Evolutionary conservation across 2,113 vertebrate species (phyloP).

Genomic region (Stegostoma tigrinum): DNA sequence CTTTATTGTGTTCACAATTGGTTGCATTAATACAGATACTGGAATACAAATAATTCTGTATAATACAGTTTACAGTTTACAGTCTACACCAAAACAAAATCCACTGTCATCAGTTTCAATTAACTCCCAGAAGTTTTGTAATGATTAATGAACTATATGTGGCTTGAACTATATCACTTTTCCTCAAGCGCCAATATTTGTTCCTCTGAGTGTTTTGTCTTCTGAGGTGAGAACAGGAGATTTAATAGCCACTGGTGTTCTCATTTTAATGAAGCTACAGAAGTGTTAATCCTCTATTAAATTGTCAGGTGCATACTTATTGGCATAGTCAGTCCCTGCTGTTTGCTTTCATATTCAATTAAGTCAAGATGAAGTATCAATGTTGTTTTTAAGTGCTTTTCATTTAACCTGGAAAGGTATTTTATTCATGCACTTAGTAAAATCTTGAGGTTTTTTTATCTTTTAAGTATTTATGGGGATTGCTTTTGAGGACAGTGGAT

Average conservation of each 20-base stretch:
- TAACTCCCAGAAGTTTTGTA: conserved; percentile 3
- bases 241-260: background rate
- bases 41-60: background rate
- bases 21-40: background rate
- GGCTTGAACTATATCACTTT: conserved; percentile 34
- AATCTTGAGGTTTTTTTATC: conserved; percentile 44
- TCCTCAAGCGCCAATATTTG: conserved; percentile 32
- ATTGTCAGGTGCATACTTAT: conserved; percentile 48
- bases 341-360: conserved; percentile 51
- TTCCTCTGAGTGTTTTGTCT: conserved; percentile 38
- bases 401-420: conserved; percentile 48
- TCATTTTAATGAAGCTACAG: background rate
- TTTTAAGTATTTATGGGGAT: conserved; percentile 47
- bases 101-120: background rate
- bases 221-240: background rate
- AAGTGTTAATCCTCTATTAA: conserved; percentile 50
- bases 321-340: conserved; percentile 45
- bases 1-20: background rate
- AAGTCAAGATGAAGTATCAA: conserved; percentile 52
- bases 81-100: background rate
- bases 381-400: conserved; percentile 52
- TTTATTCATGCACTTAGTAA: conserved; percentile 44
- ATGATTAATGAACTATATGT: conserved; percentile 43
- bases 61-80: background rate
- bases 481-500: conserved; percentile 41